A percentile compares a stretch with the other conserved stretches of the same genome.
These are phyloP conservation scores for Agrochola lychnidis DNA, from an alignment of 2,888 invertebrate species.

Conservation along the genomic window DNA sequence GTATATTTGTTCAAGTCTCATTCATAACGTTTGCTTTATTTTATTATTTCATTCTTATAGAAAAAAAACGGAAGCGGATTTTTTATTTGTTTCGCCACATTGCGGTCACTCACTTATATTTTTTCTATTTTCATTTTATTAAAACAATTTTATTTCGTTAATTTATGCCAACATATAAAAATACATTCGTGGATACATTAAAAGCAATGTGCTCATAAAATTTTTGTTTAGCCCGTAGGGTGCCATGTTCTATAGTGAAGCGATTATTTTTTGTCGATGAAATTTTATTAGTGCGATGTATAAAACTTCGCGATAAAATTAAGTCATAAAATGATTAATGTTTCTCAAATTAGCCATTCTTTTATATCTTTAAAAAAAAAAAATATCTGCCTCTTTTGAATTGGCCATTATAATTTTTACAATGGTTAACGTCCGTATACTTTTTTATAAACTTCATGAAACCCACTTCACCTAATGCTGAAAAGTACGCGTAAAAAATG, in stretches of 20 bases:
- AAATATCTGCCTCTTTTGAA: constrained; percentile 3
- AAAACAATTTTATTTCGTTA: constrained; percentile 66
- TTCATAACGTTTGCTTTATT: constrained; percentile 53
- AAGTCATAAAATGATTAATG: constrained; percentile 51
- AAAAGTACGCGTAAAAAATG: neutral
- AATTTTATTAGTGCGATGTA: constrained; percentile 57
- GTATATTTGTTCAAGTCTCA: constrained; percentile 41
- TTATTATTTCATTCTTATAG: constrained; percentile 14
- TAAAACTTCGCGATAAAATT: constrained; percentile 51
- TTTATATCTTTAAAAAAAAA: constrained; percentile 17
- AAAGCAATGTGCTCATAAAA: constrained; percentile 78
- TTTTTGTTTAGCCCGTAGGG: constrained; percentile 76
- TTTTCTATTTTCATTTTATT: constrained; percentile 56
- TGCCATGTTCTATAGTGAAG: constrained; percentile 75
- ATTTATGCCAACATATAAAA: constrained; percentile 69
- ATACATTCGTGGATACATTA: constrained; percentile 67
- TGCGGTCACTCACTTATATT: constrained; percentile 60
- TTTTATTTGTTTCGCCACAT: constrained; percentile 31
- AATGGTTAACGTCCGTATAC: constrained; percentile 3
- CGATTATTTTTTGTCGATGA: constrained; percentile 65
- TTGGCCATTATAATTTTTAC: constrained; percentile 22
- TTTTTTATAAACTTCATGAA: neutral
- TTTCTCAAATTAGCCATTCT: constrained; percentile 42
- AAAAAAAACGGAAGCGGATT: constrained; percentile 28
- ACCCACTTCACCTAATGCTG: neutral